phyloP scores from a whole-genome alignment of 2,888 invertebrate species.

The Plagodis dolabraria region DNA sequence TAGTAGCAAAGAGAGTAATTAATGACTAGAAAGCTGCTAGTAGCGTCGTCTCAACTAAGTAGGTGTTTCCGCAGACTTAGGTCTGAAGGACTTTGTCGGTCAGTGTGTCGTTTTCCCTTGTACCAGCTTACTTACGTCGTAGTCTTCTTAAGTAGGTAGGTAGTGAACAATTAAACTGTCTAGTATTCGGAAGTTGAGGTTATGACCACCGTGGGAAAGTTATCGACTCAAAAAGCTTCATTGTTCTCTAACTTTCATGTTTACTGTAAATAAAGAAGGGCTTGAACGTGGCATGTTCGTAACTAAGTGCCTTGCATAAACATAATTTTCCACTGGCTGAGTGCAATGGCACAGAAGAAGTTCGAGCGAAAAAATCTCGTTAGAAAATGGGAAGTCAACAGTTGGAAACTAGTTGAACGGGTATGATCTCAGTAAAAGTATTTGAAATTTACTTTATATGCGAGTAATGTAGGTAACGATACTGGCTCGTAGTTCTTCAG shows the following conservation, averaged over 20 bases:
- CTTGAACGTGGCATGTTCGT: constrained; percentile 2
- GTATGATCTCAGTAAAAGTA: constrained; percentile 60
- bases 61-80: constrained; percentile 57
- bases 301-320: constrained; percentile 12
- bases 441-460: constrained; percentile 46
- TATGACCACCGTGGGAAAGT: constrained; percentile 62
- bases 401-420: constrained; percentile 66
- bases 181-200: constrained; percentile 42
- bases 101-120: constrained; percentile 60
- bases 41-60: constrained; percentile 48
- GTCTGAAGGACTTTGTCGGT: constrained; percentile 67
- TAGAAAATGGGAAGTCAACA: constrained; percentile 81
- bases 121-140: constrained; percentile 41
- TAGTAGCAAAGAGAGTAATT: constrained; percentile 47
- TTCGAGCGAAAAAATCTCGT: constrained; percentile 70
- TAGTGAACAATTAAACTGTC: constrained; percentile 56
- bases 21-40: constrained; percentile 60
- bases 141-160: constrained; percentile 37
- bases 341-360: constrained; percentile 54
- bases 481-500: constrained; percentile 5
- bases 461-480: constrained; percentile 25
- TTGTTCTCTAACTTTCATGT: constrained; percentile 47
- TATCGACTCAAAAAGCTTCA: constrained; percentile 50
- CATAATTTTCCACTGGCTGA: constrained; percentile 54
- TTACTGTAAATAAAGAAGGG: constrained; percentile 10